Evolutionary conservation across 1,140 invertebrate genomes (phyloP), one percentile per base, ranked within the genome.

Genomic region (Cydia fagiglandana): DNA sequence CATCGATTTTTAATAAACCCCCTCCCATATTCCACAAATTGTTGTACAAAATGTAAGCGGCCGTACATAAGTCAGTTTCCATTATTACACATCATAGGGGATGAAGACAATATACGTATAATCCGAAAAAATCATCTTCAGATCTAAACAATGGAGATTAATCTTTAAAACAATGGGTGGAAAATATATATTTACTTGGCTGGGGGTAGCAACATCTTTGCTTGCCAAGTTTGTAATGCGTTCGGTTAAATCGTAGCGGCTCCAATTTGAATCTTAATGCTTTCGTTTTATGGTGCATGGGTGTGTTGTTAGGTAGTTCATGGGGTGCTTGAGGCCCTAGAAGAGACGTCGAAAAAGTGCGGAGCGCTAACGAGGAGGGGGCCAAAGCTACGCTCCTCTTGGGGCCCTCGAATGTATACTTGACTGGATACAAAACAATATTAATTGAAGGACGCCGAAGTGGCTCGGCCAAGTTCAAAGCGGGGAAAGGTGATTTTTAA

Each of bases 1-100:
- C 66, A 70, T 70, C 66, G 66, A 70, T 70, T 70, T 70, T 70
- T 70, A 70, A 70, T 70, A 70, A 70, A 70, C 66, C 24, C 64
- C 30, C 30, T 70, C 66, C n/a, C 66, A 70, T 70, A 70, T 41
- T 70, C 66, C 66, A 45, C 66, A 70, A 70, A 70, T 70, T 41
- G 66, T 70, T 70, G 24, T 70, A 70, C 66, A 70, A 70, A 70
- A 70, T 70, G 66, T 70, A 70, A 70, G 38, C 66, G 66, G 34
- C 66, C 66, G 66, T 70, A 38, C 30, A 41, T 70, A 70, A 70
- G 66, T 70, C 66, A 70, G 66, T 70, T 41, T 70, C 66, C 66
- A 70, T 70, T 70, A 70, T 70, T 70, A 70, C 66, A 70, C 66
- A 70, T 70, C 66, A 70, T 70, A 70, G 66, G 66, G 66, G 66